Evolutionary conservation across 2,113 vertebrate species (phyloP).

Genomic region (Apistogramma diplotaenia): DNA sequence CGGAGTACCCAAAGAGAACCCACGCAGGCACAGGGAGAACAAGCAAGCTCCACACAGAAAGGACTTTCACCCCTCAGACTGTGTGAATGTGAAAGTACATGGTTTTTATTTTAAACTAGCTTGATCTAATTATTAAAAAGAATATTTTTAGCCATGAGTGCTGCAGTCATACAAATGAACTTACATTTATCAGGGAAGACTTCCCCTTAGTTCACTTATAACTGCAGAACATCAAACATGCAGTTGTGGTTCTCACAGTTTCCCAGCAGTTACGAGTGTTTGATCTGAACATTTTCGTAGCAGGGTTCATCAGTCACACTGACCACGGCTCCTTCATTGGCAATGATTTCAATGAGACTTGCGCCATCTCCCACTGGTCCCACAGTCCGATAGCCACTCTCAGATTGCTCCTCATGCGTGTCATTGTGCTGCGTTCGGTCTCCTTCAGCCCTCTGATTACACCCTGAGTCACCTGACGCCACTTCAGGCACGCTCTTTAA

Average conservation of each 20-base stretch:
- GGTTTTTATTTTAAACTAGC: background rate
- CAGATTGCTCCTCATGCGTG: slow-evolving; percentile 14
- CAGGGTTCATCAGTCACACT: slow-evolving; percentile 76
- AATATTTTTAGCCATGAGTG: background rate
- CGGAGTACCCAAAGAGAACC: background rate
- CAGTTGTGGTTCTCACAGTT: background rate
- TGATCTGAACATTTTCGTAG: slow-evolving; percentile 85
- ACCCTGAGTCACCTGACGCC: slow-evolving; percentile 5
- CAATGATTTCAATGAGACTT: slow-evolving; percentile 50
- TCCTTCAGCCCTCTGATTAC: slow-evolving; percentile 1
- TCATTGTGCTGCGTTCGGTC: background rate
- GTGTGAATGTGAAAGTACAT: background rate
- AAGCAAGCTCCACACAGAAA: background rate
- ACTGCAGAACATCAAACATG: background rate
- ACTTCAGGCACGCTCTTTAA: slow-evolving; percentile 70
- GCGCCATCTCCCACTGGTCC: slow-evolving; percentile 41
- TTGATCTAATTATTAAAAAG: background rate
- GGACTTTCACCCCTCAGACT: background rate
- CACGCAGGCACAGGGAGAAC: no score
- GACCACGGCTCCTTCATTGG: slow-evolving; percentile 48
- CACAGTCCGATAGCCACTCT: slow-evolving; percentile 61
- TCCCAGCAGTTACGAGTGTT: slow-evolving; percentile 40
- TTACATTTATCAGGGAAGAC: background rate
- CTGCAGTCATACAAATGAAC: background rate
- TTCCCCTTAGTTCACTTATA: background rate